These are phyloP conservation scores for Oncorhynchus gorbuscha DNA, from an alignment of 2,113 vertebrate species.

Conservation along the genomic window DNA sequence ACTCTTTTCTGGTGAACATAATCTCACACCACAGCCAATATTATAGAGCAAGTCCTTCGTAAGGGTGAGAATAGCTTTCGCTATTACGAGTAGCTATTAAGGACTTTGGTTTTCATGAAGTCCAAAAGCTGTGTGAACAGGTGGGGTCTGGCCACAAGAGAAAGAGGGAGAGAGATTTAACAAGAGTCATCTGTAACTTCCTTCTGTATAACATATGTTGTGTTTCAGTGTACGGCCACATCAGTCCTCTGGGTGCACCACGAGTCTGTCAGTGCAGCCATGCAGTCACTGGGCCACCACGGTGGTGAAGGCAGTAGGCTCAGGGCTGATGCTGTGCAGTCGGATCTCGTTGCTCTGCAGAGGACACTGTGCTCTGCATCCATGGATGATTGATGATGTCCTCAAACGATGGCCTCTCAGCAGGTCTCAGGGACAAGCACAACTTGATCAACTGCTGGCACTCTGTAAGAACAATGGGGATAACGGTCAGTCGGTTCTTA, in stretches of 20 bases:
- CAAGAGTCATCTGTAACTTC: neutral
- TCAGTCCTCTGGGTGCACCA: neutral
- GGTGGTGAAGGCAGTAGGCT: constrained; percentile 64
- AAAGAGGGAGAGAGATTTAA: neutral
- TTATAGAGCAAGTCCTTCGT: constrained; percentile 14
- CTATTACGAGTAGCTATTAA: neutral
- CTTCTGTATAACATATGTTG: neutral
- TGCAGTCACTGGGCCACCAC: constrained; percentile 62
- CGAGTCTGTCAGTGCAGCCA: too few relatives aligned
- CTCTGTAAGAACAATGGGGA: constrained; percentile 69
- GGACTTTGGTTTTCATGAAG: neutral
- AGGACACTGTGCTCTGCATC: constrained; percentile 79
- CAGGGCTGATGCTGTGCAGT: constrained; percentile 85
- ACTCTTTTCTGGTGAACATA: constrained; percentile 3
- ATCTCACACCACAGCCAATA: neutral
- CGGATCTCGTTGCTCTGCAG: constrained; percentile 75
- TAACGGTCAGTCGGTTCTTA: neutral
- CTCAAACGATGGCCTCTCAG: constrained; percentile 88
- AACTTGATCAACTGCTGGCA: constrained; percentile 91
- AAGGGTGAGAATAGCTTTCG: constrained; percentile 4
- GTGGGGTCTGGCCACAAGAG: neutral
- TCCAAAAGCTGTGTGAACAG: neutral
- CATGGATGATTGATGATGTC: constrained; percentile 90
- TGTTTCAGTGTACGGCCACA: neutral
- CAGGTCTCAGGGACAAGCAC: constrained; percentile 86